A percentile compares a stretch with the other conserved stretches of the same genome.
Conservation (phyloP, 2,113 vertebrate species). For the Hystrix brachyura region DNA sequence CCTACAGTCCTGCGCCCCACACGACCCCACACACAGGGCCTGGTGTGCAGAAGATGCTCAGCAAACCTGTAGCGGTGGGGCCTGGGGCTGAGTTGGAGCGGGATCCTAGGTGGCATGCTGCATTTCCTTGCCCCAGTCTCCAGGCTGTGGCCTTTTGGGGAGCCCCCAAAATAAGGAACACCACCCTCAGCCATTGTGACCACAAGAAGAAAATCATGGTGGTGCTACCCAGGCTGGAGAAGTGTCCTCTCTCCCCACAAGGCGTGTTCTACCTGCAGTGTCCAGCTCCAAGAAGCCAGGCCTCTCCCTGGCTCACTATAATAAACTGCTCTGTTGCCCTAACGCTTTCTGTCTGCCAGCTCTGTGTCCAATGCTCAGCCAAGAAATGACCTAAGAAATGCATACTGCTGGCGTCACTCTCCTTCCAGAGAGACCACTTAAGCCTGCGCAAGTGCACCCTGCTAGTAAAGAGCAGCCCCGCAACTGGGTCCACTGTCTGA, state of each 20-base stretch:
- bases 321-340: accelerated
- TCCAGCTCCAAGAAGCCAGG: background rate
- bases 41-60: background rate
- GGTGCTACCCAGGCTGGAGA: background rate
- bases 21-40: background rate
- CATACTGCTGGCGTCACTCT: background rate
- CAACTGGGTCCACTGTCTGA: background rate
- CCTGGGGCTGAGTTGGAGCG: background rate
- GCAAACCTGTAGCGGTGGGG: background rate
- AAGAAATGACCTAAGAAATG: background rate
- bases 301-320: background rate
- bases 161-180: background rate
- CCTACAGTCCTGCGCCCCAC: background rate
- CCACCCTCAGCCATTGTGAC: background rate
- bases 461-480: accelerated
- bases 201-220: background rate
- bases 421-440: too few species aligned
- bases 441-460: background rate
- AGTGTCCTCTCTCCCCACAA: background rate
- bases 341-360: background rate
- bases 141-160: background rate
- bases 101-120: background rate
- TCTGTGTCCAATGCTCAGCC: background rate
- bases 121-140: background rate
- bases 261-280: background rate